Evolutionary conservation across 1,140 invertebrate genomes (phyloP).

Genomic region (Parapsyche elsis): DNA sequence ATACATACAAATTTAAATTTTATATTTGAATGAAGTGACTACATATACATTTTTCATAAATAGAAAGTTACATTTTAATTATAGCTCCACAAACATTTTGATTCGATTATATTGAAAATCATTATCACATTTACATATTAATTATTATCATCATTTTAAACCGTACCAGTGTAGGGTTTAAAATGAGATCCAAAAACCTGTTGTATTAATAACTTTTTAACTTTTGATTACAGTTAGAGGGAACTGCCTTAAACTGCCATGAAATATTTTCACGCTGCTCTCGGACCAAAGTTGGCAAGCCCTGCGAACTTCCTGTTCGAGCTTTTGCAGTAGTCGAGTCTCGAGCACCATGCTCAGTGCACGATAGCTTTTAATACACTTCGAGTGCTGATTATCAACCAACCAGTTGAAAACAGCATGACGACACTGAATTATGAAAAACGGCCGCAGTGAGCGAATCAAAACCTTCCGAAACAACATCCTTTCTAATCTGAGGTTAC

Average conservation of each 20-base stretch:
- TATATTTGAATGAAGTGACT: no score
- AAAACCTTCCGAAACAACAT: not conserved
- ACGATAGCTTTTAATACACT: conserved; percentile 39
- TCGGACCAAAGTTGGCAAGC: conserved; percentile 8
- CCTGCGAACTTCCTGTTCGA: conserved; percentile 24
- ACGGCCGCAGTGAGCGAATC: not conserved
- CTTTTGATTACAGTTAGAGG: no score
- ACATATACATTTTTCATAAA: no score
- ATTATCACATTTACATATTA: no score
- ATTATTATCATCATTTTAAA: no score
- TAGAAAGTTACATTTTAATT: no score
- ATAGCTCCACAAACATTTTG: no score
- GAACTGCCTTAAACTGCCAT: not conserved
- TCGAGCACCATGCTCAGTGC: conserved; percentile 28
- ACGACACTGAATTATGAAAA: conserved; percentile 13
- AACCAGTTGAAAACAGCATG: not conserved
- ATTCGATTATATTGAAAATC: no score
- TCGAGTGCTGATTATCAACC: conserved; percentile 29
- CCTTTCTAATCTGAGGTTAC: not conserved
- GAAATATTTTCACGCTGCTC: not conserved
- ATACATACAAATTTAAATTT: no score
- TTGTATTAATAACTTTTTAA: no score
- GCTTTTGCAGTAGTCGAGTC: conserved; percentile 34
- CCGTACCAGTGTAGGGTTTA: no score
- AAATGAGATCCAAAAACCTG: no score